phyloP scores from a whole-genome alignment of 2,797 vertebrate genomes.

The Lates japonicus region DNA sequence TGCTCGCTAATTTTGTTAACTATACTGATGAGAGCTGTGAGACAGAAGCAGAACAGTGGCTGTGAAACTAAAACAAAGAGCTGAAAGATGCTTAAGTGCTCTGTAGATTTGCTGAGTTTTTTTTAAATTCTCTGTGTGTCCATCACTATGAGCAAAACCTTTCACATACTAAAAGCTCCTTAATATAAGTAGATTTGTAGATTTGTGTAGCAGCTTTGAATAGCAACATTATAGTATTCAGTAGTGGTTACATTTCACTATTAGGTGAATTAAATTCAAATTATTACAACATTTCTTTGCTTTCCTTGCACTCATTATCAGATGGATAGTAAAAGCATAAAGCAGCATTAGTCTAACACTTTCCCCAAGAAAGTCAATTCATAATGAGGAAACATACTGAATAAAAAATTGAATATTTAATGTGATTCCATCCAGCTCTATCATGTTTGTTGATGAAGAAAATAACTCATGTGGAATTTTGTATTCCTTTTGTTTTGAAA shows the following conservation, averaged over 20 bases:
- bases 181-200: not conserved
- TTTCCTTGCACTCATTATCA: not conserved
- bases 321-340: not conserved
- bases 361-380: too few relatives aligned
- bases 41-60: too few relatives aligned
- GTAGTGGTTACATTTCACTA: not conserved
- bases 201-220: not conserved
- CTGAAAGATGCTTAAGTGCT: too few relatives aligned
- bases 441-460: not conserved
- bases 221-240: not conserved
- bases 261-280: not conserved
- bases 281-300: not conserved
- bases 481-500: constrained; percentile 3
- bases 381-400: not conserved
- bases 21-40: too few relatives aligned
- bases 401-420: not conserved
- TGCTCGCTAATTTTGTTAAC: too few relatives aligned
- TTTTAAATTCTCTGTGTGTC: too few relatives aligned
- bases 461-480: not conserved
- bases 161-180: not conserved
- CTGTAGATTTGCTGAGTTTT: too few relatives aligned
- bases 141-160: too few relatives aligned
- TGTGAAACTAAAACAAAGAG: too few relatives aligned
- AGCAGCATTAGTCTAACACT: not conserved
- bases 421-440: not conserved